A percentile compares a stretch with the other conserved stretches of the same genome.
These are phyloP conservation scores for Ametastegia equiseti DNA, from an alignment of 2,888 invertebrate species.

Conservation along the genomic window DNA sequence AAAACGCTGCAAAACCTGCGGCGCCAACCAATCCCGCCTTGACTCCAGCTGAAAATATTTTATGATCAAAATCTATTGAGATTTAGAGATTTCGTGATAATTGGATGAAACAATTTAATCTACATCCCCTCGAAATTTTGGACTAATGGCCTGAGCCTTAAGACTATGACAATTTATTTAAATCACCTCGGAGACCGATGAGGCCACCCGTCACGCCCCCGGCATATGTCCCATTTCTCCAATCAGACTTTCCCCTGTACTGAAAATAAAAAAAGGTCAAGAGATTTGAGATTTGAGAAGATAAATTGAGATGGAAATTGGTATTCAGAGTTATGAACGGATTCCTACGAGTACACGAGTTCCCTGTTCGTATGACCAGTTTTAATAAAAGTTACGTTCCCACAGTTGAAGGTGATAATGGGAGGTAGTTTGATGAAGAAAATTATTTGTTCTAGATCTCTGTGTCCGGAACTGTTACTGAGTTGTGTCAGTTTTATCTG, in stretches of 20 bases:
- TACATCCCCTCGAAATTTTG: neutral
- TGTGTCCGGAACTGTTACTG: too few species aligned
- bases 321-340: conserved; percentile 7
- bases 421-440: too few species aligned
- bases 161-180: neutral
- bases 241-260: conserved; percentile 94
- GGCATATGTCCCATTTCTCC: conserved; percentile 97
- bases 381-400: too few species aligned
- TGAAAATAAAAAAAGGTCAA: conserved; percentile 64
- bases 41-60: conserved; percentile 87
- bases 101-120: neutral
- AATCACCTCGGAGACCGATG: conserved; percentile 87
- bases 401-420: too few species aligned
- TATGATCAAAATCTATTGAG: neutral
- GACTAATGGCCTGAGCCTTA: neutral
- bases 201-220: conserved; percentile 96
- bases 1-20: conserved; percentile 98
- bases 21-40: conserved; percentile 97
- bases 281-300: neutral
- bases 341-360: too few species aligned
- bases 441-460: too few species aligned
- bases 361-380: too few species aligned
- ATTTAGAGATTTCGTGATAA: neutral
- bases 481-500: too few species aligned
- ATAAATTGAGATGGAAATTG: neutral